Conservation (phyloP, 2,797 vertebrate genomes). For the Sebastes steindachneri region DNA sequence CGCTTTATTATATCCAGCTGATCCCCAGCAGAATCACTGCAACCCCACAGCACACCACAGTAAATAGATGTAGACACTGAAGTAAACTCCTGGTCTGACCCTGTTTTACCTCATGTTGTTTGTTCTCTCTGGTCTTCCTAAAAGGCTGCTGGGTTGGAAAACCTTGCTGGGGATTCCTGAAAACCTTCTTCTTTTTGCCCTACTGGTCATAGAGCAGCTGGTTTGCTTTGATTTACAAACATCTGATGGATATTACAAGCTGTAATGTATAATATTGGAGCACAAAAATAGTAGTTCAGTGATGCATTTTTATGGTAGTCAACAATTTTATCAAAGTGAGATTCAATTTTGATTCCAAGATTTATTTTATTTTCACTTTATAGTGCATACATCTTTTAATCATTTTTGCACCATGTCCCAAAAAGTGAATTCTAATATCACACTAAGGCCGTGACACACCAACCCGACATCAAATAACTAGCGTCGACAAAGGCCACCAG, state of each 20-base stretch:
- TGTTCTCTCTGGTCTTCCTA: constrained; percentile 39
- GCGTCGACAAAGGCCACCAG: no score
- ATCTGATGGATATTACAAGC: constrained; percentile 12
- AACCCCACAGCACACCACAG: constrained; percentile 6
- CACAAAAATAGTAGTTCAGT: not conserved
- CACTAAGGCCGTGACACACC: not conserved
- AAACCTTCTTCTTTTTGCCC: not conserved
- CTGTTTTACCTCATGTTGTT: constrained; percentile 45
- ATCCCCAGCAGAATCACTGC: constrained; percentile 45
- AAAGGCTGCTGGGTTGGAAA: constrained; percentile 36
- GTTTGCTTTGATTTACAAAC: constrained; percentile 1
- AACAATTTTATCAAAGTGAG: not conserved
- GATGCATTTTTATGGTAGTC: not conserved
- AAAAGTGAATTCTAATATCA: fast-evolving
- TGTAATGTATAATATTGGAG: not conserved
- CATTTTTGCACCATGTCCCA: not conserved
- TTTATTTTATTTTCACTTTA: no score
- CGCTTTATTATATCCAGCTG: constrained; percentile 68
- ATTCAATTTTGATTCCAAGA: not conserved
- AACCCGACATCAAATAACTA: no score
- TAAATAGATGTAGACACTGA: constrained; percentile 45
- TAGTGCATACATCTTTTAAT: not conserved
- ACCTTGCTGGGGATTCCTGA: constrained; percentile 39
- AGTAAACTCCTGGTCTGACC: constrained; percentile 30
- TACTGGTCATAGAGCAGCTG: not conserved